phyloP scores from a whole-genome alignment of 2,888 invertebrate genomes.

The Octodonta nipae region DNA sequence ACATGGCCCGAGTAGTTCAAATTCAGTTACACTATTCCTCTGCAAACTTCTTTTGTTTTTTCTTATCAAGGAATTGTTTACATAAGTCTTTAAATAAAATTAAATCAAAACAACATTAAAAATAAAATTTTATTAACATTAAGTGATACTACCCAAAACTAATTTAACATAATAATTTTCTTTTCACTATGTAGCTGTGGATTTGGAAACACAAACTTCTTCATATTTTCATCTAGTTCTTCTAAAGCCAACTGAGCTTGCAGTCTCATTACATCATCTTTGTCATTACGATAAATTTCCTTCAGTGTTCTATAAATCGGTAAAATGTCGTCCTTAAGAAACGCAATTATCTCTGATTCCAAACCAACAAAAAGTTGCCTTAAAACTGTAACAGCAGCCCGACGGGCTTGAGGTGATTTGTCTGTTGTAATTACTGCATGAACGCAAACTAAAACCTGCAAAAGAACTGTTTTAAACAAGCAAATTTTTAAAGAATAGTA shows the following conservation, averaged over 20 bases:
- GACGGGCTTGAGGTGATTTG: slow-evolving; percentile 55
- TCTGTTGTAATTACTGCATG: slow-evolving; percentile 56
- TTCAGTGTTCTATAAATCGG: slow-evolving; percentile 61
- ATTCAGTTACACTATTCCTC: too few relatives aligned
- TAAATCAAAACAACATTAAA: too few relatives aligned
- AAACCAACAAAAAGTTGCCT: slow-evolving; percentile 61
- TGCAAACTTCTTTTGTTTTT: too few relatives aligned
- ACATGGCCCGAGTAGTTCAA: too few relatives aligned
- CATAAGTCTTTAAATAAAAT: too few relatives aligned
- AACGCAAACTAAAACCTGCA: slow-evolving; percentile 58
- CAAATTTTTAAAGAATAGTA: neutral
- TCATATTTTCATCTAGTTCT: slow-evolving; percentile 57
- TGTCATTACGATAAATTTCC: slow-evolving; percentile 45
- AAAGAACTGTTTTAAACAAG: slow-evolving; percentile 15
- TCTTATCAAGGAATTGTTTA: too few relatives aligned
- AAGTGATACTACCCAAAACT: too few relatives aligned
- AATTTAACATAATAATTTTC: slow-evolving; percentile 23
- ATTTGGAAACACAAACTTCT: slow-evolving; percentile 44
- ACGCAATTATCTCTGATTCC: slow-evolving; percentile 51
- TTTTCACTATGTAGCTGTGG: slow-evolving; percentile 23
- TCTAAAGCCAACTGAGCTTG: slow-evolving; percentile 68
- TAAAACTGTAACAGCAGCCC: slow-evolving; percentile 68
- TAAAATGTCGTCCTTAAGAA: slow-evolving; percentile 52
- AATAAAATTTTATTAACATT: neutral
- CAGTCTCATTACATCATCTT: slow-evolving; percentile 55